Conservation (phyloP, 1,140 invertebrate genomes). For the Schlechtendalia chinensis region DNA sequence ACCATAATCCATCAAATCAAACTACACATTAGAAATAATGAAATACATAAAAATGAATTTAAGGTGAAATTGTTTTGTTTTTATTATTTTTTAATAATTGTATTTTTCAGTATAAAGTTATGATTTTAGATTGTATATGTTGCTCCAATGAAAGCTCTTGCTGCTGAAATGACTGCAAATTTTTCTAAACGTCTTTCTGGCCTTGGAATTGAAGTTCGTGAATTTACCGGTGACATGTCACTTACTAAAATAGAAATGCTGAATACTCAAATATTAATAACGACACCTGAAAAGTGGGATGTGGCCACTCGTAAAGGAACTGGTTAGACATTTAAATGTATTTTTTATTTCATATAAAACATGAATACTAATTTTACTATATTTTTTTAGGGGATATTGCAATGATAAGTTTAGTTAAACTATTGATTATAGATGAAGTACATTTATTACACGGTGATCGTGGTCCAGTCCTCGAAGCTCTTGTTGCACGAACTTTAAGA, state of each 20-base stretch:
- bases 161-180: slow-evolving; percentile 95
- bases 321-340: slow-evolving; percentile 55
- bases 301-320: slow-evolving; percentile 94
- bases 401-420: slow-evolving; percentile 83
- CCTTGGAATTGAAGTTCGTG: slow-evolving; percentile 80
- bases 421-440: slow-evolving; percentile 98
- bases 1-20: slow-evolving; percentile 87
- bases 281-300: slow-evolving; percentile 99
- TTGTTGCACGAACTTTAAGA: slow-evolving; percentile 92
- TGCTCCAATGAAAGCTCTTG: slow-evolving; percentile 98
- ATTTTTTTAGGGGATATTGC: slow-evolving; percentile 76
- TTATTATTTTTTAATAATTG: slow-evolving; percentile 8
- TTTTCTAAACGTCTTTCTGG: slow-evolving; percentile 77
- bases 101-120: slow-evolving; percentile 24
- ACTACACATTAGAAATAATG: slow-evolving; percentile 74
- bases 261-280: slow-evolving; percentile 96
- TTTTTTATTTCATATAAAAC: not conserved
- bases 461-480: slow-evolving; percentile 94
- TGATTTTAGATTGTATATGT: slow-evolving; percentile 86
- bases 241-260: slow-evolving; percentile 91
- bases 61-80: slow-evolving; percentile 64
- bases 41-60: slow-evolving; percentile 88
- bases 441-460: slow-evolving; percentile 96
- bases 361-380: slow-evolving; percentile 22
- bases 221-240: slow-evolving; percentile 98